Evolutionary conservation across 1,140 invertebrate species (phyloP), one percentile per base, ranked within the genome.

Genomic region (Drosophila rhopaloa): DNA sequence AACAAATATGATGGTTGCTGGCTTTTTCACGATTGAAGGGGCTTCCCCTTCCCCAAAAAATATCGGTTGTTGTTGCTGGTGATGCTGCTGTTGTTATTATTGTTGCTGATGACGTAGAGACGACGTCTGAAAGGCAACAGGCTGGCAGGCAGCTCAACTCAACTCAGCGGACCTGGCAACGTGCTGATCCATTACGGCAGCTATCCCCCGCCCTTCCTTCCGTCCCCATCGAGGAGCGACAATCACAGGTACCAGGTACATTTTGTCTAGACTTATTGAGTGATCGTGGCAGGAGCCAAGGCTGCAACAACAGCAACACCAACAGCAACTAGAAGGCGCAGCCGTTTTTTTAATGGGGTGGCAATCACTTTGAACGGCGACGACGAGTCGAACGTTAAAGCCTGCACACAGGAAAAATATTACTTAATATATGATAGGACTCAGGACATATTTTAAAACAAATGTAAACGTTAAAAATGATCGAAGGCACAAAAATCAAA

Each of bases 271-370:
- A 89, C 84, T 89, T 89, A 89, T 89, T 89, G 84, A 89, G 84
- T 89, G 84, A 89, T 89, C 84, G 84, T 89, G 84, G 84, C 84
- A 89, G 83, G 76, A 88, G 83, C 83, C 80, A 88, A 83, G 68
- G 65, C 55, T 76, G 43, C 67, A 59, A 72, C 56, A 72, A 58
- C 40, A 58, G 41, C 40, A 58, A 60, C 60, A 62, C 47, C 61
- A 55, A 53, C 50, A 37, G 35, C 60, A 72, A 73, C 54, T 73
- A 72, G 65, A 81, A 85, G 82, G 82, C 82, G 81, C 81, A 84
- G 81, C 82, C 77, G 81, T 84, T 82, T 88, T 86, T 91, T 91
- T 90, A 91, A 91, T 91, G 88, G 88, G 88, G 88, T 91, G 88
- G 88, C 88, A 91, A 91, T 91, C 88, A 91, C 84, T 89, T 89